Conservation (phyloP, 2,888 invertebrate genomes). For the Pollenia griseotomentosa region DNA sequence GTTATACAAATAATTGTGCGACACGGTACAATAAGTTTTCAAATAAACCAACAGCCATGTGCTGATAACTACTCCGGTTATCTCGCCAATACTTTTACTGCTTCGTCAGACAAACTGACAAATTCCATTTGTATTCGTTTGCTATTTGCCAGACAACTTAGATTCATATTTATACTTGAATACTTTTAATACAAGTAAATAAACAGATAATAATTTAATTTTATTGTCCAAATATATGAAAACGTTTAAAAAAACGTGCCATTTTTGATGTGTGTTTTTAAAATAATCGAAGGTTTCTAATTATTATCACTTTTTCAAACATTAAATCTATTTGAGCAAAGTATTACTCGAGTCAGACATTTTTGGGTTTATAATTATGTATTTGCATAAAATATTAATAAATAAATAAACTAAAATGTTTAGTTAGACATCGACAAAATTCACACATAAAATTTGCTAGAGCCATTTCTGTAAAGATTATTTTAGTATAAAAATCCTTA, state of each 20-base stretch:
- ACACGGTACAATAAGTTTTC: background rate
- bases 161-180: background rate
- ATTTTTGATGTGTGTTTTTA: slow-evolving; percentile 20
- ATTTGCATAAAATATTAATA: slow-evolving; percentile 15
- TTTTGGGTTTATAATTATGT: background rate
- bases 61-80: slow-evolving; percentile 19
- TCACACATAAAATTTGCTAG: too few relatives aligned
- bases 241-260: slow-evolving; percentile 49
- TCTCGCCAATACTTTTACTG: background rate
- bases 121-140: background rate
- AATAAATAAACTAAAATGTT: background rate
- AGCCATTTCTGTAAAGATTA: too few relatives aligned
- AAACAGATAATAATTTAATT: slow-evolving; percentile 3
- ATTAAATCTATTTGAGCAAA: background rate
- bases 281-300: slow-evolving; percentile 38
- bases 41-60: background rate
- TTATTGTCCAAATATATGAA: slow-evolving; percentile 7
- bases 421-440: background rate
- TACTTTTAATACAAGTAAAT: background rate
- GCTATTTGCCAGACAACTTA: slow-evolving; percentile 13
- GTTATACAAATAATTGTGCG: slow-evolving; percentile 26
- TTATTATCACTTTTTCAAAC: slow-evolving; percentile 7
- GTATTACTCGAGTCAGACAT: slow-evolving; percentile 30
- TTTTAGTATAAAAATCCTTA: too few relatives aligned
- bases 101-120: slow-evolving; percentile 1